Base-by-base conservation (phyloP, 1,140 invertebrate species). In the Papilio aristodemus region DNA sequence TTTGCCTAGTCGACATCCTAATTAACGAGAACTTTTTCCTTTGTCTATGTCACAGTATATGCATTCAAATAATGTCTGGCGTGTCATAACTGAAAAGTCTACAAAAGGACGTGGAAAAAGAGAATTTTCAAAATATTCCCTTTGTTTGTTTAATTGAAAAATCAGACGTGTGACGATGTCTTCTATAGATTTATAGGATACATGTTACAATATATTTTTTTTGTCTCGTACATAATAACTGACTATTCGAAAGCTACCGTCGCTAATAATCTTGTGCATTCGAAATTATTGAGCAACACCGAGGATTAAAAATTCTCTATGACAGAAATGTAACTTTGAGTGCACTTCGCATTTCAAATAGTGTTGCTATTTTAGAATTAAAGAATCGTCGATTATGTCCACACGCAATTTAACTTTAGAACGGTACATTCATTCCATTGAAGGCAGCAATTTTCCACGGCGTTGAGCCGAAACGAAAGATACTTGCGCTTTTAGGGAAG, bases 341-440 rank as follows among this genome's bases (percentile, higher is more conserved):
- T 50, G 46, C 46, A 22, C 19, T 50, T 50, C 9, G 22, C 22
- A 39, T 54, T 39, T 71, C 67, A 69, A 14, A 50, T 70, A 57
- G 66, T 46, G 11, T 17, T 64, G 60, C 74, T 74, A 74, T 72
- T 79, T 75, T 59, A 69, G 63, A 39, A 59, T 69, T 59, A 69
- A 36, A 46, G 38, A 11, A 59, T 69, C 32, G 68, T 71, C 70
- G 77, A 81, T 80, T 60, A 41, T 66, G 71, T 84, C 85, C 77
- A 88, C 81, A 82, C 80, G 72, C 81, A 85, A 90, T 90, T 90
- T 89, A 85, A 87, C 85, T 73, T 79, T 79, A 82, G 79, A 87
- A 89, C 85, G 84, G 86, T 87, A 87, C 87, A 84, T 85, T 86
- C 87, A 90, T 87, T 90, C 87, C 87, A 32, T 84, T 78, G 79